phyloP scores from a whole-genome alignment of 1,140 invertebrate genomes.

The Plectus sambesii region DNA sequence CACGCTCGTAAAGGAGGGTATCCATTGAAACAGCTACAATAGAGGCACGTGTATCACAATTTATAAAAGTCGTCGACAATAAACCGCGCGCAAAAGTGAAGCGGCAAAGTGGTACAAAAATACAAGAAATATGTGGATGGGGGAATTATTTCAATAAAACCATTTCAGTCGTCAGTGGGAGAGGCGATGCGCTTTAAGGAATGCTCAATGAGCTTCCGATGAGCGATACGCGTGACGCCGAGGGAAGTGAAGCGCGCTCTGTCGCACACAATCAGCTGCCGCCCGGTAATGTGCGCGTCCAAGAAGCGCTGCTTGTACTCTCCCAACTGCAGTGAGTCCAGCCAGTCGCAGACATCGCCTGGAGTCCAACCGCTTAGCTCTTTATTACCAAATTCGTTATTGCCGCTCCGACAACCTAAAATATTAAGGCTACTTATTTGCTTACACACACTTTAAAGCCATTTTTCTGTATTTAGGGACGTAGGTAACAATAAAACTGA shows the following conservation, averaged over 20 bases:
- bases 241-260: slow-evolving; percentile 50
- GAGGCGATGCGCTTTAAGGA: no score
- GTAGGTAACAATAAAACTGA: slow-evolving; percentile 3
- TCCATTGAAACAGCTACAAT: no score
- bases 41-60: no score
- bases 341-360: slow-evolving; percentile 52
- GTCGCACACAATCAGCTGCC: slow-evolving; percentile 50
- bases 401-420: slow-evolving; percentile 3
- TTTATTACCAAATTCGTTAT: slow-evolving; percentile 46
- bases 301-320: slow-evolving; percentile 52
- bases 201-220: slow-evolving; percentile 53
- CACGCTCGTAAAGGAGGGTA: no score
- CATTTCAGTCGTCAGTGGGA: no score
- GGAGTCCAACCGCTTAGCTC: slow-evolving; percentile 49
- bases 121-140: no score
- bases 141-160: no score
- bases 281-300: slow-evolving; percentile 48
- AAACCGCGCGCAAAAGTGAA: no score
- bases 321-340: slow-evolving; percentile 49
- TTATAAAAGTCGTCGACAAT: no score
- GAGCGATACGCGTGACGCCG: slow-evolving; percentile 52
- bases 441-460: no score
- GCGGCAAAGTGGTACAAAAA: no score
- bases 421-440: slow-evolving; percentile 4
- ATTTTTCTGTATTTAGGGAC: slow-evolving; percentile 7